These are phyloP conservation scores for Petrocephalus microphthalmus DNA, from an alignment of 2,113 vertebrate genomes.

Conservation along the genomic window DNA sequence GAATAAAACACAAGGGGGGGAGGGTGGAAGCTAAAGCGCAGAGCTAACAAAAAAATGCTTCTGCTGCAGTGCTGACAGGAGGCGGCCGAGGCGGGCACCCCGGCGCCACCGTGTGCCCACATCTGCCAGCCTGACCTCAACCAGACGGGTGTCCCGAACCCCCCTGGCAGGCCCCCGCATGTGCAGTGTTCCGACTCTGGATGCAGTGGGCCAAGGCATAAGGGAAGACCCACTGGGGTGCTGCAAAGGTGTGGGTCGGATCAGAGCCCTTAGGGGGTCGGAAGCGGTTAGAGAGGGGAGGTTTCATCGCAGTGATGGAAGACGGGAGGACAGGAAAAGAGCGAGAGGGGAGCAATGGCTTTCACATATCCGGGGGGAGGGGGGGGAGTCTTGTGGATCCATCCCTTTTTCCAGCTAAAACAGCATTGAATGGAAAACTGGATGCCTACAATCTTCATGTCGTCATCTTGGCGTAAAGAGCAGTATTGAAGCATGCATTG, in stretches of 20 bases:
- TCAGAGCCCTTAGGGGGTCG: not conserved
- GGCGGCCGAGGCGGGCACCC: not conserved
- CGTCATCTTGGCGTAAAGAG: not conserved
- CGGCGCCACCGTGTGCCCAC: not conserved
- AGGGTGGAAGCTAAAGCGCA: not conserved
- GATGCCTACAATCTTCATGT: not conserved
- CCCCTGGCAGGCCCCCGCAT: not conserved
- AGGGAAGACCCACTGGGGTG: not conserved
- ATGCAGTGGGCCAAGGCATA: not conserved
- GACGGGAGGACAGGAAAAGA: not conserved
- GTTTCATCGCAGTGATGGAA: not conserved
- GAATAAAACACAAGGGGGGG: slow-evolving; percentile 18
- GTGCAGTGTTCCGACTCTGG: not conserved
- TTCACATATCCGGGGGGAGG: not conserved
- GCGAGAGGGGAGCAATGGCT: slow-evolving; percentile 2
- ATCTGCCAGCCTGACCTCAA: not conserved
- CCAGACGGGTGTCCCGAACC: not conserved
- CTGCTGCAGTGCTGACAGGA: not conserved
- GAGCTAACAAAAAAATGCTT: not conserved
- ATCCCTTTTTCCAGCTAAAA: not conserved
- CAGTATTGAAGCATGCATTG: not conserved
- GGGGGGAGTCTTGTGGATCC: not conserved
- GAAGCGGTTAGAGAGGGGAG: not conserved
- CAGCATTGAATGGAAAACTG: not conserved
- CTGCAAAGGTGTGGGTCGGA: not conserved